Conservation (phyloP, 2,888 invertebrate species). For the Chelonus formosanus region DNA sequence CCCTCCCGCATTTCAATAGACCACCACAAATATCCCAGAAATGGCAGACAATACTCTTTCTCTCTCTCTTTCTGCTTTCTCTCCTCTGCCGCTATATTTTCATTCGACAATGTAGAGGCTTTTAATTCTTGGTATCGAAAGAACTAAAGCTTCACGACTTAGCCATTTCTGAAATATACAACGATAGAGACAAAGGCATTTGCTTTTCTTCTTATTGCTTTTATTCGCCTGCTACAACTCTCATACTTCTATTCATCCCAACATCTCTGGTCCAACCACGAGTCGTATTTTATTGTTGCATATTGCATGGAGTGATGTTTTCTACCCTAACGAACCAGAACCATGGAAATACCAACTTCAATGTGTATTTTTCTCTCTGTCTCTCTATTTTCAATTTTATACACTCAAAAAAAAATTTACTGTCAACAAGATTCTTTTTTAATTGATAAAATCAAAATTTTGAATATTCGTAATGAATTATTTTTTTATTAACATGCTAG, state of each 20-base stretch:
- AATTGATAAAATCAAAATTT: not conserved
- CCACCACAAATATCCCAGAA: slow-evolving; percentile 40
- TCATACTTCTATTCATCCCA: slow-evolving; percentile 31
- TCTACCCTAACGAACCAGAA: slow-evolving; percentile 60
- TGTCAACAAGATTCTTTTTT: too few relatives aligned
- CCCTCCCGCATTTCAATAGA: slow-evolving; percentile 44
- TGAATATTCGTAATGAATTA: slow-evolving; percentile 14
- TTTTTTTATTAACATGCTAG: too few relatives aligned
- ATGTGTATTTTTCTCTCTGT: slow-evolving; percentile 38
- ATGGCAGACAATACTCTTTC: slow-evolving; percentile 44
- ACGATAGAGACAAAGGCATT: slow-evolving; percentile 35
- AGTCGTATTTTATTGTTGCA: slow-evolving; percentile 55
- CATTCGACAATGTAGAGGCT: slow-evolving; percentile 31
- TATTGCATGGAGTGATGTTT: slow-evolving; percentile 61
- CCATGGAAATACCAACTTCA: slow-evolving; percentile 49
- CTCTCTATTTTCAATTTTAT: slow-evolving; percentile 35
- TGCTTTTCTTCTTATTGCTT: slow-evolving; percentile 23
- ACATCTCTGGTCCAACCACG: slow-evolving; percentile 22
- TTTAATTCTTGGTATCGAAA: slow-evolving; percentile 26
- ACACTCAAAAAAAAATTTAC: not conserved
- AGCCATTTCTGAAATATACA: slow-evolving; percentile 17
- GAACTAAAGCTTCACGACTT: not conserved
- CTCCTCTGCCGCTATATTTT: slow-evolving; percentile 31
- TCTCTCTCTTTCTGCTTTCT: slow-evolving; percentile 37
- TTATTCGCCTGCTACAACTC: slow-evolving; percentile 19